Evolutionary conservation across 1,140 invertebrate genomes (phyloP).

Genomic region (Lasaia peninsularis): DNA sequence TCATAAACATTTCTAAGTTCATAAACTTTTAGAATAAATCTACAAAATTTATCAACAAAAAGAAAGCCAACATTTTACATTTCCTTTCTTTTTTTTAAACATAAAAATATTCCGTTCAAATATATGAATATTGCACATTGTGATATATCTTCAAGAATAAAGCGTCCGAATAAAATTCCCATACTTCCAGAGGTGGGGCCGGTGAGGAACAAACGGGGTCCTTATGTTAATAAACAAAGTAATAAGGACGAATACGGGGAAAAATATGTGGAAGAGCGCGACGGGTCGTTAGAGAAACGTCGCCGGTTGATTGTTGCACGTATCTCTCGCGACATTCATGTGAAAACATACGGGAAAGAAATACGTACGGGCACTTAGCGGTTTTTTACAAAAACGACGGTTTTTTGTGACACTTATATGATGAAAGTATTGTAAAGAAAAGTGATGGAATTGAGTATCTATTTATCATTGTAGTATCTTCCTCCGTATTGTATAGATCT

Average conservation of each 20-base stretch:
- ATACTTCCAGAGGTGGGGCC: constrained; percentile 4
- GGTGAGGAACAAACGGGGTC: constrained; percentile 22
- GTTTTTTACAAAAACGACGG: too few relatives aligned
- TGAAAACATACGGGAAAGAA: constrained; percentile 9
- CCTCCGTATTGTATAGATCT: too few relatives aligned
- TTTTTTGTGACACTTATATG: too few relatives aligned
- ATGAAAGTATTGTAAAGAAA: too few relatives aligned
- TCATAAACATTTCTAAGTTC: too few relatives aligned
- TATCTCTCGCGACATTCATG: constrained; percentile 21
- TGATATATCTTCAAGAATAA: constrained; percentile 3
- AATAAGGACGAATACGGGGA: constrained; percentile 33
- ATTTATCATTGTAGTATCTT: too few relatives aligned
- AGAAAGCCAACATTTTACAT: too few relatives aligned
- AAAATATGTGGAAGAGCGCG: constrained; percentile 25
- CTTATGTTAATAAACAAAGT: constrained; percentile 34
- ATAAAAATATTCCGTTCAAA: neutral
- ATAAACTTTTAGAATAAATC: too few relatives aligned
- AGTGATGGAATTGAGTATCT: too few relatives aligned
- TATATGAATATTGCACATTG: constrained; percentile 1
- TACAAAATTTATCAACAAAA: too few relatives aligned
- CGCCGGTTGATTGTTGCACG: constrained; percentile 26
- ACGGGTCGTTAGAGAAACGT: constrained; percentile 16
- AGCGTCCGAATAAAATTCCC: constrained; percentile 8
- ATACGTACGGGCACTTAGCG: neutral
- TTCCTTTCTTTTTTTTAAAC: neutral